These are phyloP conservation scores for Sepiola atlantica DNA, from an alignment of 2,888 invertebrate species.

Conservation along the genomic window DNA sequence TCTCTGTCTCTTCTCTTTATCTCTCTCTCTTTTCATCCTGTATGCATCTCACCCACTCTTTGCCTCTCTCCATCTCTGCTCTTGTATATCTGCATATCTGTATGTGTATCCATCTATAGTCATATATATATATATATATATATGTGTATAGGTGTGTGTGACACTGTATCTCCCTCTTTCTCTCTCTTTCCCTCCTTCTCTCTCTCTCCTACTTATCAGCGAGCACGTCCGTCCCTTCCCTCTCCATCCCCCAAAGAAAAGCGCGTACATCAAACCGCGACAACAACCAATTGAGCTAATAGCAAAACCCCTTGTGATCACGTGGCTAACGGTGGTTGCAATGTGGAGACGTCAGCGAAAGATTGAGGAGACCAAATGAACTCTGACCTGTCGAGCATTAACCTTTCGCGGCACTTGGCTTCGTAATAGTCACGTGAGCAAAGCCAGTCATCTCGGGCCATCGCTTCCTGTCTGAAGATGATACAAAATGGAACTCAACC, in stretches of 20 bases:
- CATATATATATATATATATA: too few species aligned
- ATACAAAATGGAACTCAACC: not conserved
- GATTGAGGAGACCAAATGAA: not conserved
- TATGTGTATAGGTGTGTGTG: too few species aligned
- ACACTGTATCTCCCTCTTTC: too few species aligned
- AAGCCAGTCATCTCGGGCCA: not conserved
- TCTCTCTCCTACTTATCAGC: not conserved
- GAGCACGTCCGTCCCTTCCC: not conserved
- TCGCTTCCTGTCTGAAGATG: not conserved
- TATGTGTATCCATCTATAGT: too few species aligned
- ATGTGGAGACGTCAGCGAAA: not conserved
- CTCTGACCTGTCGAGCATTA: constrained; percentile 1
- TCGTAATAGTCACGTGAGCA: constrained; percentile 12
- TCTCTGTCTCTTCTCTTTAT: not conserved
- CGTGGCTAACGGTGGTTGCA: not conserved
- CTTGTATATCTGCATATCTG: too few species aligned
- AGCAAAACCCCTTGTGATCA: constrained; percentile 13
- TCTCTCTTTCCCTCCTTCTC: not conserved
- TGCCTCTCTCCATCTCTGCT: too few species aligned
- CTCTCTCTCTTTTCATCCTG: not conserved
- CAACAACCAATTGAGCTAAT: constrained; percentile 24
- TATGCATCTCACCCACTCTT: too few species aligned
- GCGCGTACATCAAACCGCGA: not conserved
- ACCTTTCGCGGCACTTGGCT: constrained; percentile 11
- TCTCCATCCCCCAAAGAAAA: not conserved